Evolutionary conservation across 2,888 invertebrate genomes (phyloP).

Genomic region (Athrips mouffetella): DNA sequence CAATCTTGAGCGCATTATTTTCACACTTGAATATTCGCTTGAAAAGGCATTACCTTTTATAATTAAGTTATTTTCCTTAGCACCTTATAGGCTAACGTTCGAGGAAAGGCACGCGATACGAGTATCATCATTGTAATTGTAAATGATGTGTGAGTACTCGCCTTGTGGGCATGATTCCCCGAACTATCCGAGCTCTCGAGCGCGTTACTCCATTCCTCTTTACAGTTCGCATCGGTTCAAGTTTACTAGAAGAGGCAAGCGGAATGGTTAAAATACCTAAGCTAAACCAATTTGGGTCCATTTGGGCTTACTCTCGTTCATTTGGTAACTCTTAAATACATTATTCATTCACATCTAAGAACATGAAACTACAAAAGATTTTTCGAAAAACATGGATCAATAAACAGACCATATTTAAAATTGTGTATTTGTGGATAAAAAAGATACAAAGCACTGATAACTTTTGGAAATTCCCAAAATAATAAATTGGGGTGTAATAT

Average conservation of each 20-base stretch:
- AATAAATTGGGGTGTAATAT: no score
- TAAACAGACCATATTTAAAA: no score
- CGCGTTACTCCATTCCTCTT: constrained; percentile 29
- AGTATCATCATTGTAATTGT: constrained; percentile 55
- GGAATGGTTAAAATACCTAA: no score
- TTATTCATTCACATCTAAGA: no score
- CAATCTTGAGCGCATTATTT: background rate
- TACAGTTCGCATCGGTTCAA: background rate
- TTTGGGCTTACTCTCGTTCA: no score
- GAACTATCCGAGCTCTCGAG: constrained; percentile 33
- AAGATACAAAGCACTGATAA: no score
- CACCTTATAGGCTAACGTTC: constrained; percentile 38
- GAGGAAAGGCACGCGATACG: constrained; percentile 44
- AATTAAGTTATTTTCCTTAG: constrained; percentile 45
- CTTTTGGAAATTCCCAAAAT: no score
- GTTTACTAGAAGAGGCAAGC: background rate
- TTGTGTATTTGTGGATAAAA: no score
- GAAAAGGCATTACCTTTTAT: constrained; percentile 28
- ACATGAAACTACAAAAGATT: no score
- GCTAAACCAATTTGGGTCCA: no score
- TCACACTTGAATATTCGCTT: constrained; percentile 22
- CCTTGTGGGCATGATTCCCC: constrained; percentile 38
- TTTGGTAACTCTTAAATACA: no score
- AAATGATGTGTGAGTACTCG: constrained; percentile 41
- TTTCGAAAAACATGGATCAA: no score